Conservation (phyloP, 2,113 vertebrate genomes). For the Perccottus glenii region DNA sequence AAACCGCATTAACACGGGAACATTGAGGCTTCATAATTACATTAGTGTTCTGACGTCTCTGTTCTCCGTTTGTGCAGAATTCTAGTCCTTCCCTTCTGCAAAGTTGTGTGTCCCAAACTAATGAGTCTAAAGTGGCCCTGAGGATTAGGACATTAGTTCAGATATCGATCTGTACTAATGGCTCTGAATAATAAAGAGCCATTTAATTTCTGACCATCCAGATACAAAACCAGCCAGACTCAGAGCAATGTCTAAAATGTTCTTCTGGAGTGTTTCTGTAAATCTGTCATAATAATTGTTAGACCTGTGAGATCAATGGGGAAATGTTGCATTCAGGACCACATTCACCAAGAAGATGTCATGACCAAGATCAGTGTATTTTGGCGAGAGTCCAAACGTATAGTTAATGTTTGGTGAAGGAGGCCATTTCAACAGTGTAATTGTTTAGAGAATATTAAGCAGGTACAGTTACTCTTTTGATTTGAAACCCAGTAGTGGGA, state of each 20-base stretch:
- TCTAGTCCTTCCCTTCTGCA: not conserved
- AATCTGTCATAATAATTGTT: no score
- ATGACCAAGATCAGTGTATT: no score
- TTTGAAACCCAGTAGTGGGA: no score
- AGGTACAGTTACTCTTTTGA: no score
- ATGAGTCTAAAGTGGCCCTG: conserved; percentile 18
- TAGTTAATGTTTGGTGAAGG: no score
- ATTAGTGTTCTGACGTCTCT: conserved; percentile 21
- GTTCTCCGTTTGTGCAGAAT: conserved; percentile 6
- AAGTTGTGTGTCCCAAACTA: conserved; percentile 21
- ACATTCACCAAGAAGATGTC: no score
- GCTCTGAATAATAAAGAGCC: conserved; percentile 53
- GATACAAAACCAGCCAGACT: conserved; percentile 6
- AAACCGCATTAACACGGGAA: conserved; percentile 61
- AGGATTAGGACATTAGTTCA: conserved; percentile 48
- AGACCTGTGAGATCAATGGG: not conserved
- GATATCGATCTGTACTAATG: conserved; percentile 64
- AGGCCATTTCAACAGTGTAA: no score
- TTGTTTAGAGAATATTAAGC: no score
- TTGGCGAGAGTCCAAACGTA: no score
- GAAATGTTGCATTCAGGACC: no score
- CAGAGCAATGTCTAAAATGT: not conserved
- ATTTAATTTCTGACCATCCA: conserved; percentile 61
- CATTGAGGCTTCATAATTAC: conserved; percentile 47
- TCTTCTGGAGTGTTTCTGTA: not conserved